Base-by-base conservation (phyloP, 37 sponge, comb jelly and placozoan species). In the Ephydatia muelleri region DNA sequence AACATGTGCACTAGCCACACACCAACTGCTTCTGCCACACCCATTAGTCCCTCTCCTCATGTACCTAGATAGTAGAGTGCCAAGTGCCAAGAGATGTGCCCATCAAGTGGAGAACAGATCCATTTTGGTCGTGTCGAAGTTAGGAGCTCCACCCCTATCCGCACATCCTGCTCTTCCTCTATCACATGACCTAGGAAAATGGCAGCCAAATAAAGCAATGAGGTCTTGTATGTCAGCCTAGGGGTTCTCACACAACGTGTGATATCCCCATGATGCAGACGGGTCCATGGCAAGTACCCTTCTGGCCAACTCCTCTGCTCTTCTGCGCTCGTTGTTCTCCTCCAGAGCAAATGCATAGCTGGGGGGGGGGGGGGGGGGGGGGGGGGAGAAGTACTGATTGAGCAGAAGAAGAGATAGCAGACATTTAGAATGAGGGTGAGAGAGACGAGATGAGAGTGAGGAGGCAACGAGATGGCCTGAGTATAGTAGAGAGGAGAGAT, bases 61-160 rank as follows among this genome's bases (percentile, higher is more conserved):
- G 49, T 43, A 93, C 93, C 90, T 65, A 89, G 76, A 43, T 93
- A 93, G 75, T 83, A 85, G 34, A 93, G 80, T 5, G 68, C 28
- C 12, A 93, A 80, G 74, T 93, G 93, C 93, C 93, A 93, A 2
- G 68, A 29, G 57, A 93, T 79, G 72, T 93, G 93, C 34, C 30
- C 12, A n/a, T 65, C 81, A 2, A 85, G 65, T 22, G 69, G 66
- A 25, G 86, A 49, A 31, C 81, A 77, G 28, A 47, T 68, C 93
- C 93, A 93, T 16, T 93, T 75, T 6, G 78, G 37, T 47, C 87
- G 71, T 25, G 83, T 78, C n/a, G 79, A 73, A 14, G 79, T 75
- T 2, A 93, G 80, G 27, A 89, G 68, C 36, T 89, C 87, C 47
- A 93, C 86, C 29, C 93, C 93, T 49, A 75, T 74, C 73, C 65